Evolutionary conservation across 1,140 invertebrate genomes (phyloP).

Genomic region (Centruroides vittatus): DNA sequence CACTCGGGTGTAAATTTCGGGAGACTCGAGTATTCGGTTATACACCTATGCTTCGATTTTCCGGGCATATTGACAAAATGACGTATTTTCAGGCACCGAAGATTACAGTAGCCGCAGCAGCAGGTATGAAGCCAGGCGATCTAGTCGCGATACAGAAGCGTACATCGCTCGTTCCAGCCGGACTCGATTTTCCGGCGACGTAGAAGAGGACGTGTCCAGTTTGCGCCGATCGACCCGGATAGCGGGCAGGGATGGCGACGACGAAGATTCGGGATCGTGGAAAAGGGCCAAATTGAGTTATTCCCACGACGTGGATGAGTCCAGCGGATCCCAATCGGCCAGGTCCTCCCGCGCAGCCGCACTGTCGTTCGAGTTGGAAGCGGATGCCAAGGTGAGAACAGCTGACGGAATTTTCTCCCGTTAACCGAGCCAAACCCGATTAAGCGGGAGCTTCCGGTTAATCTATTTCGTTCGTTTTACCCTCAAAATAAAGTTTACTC

Average conservation of each 20-base stretch:
- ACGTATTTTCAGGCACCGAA: too few relatives aligned
- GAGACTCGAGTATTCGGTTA: too few relatives aligned
- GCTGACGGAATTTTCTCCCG: not conserved
- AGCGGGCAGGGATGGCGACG: not conserved
- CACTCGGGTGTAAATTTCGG: too few relatives aligned
- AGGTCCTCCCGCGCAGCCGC: not conserved
- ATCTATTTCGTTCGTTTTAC: too few relatives aligned
- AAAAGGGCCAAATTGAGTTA: not conserved
- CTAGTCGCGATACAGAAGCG: not conserved
- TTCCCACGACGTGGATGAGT: slow-evolving; percentile 4
- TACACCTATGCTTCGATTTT: too few relatives aligned
- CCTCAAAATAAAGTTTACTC: too few relatives aligned
- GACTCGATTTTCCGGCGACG: not conserved
- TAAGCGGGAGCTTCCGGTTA: too few relatives aligned
- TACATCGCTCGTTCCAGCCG: not conserved
- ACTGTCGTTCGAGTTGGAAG: not conserved
- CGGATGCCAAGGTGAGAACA: slow-evolving; percentile 4
- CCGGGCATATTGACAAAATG: too few relatives aligned
- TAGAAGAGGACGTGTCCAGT: not conserved
- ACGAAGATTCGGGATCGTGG: not conserved
- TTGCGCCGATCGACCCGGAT: not conserved
- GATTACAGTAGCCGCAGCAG: too few relatives aligned
- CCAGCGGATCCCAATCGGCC: not conserved
- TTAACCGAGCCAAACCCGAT: too few relatives aligned
- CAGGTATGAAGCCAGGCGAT: too few relatives aligned